These are phyloP conservation scores for Monarcha castaneiventris DNA, from an alignment of 2,113 vertebrate genomes.

Conservation along the genomic window DNA sequence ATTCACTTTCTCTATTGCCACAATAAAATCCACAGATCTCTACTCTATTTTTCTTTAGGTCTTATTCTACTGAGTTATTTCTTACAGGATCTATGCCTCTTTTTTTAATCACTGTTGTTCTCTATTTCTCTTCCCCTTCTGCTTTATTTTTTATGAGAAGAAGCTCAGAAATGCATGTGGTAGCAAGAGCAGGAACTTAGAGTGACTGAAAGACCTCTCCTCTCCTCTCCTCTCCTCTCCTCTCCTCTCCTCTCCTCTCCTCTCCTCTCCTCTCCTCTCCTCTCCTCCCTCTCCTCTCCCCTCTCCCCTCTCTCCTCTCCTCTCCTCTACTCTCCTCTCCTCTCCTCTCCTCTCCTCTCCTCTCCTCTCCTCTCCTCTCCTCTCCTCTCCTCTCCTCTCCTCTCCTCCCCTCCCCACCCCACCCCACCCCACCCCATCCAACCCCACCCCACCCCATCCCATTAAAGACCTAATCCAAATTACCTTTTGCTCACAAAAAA, in stretches of 20 bases:
- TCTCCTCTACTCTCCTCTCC: no score
- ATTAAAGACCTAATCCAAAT: background rate
- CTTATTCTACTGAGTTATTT: background rate
- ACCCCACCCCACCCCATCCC: no score
- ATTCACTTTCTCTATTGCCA: background rate
- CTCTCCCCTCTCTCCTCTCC: no score
- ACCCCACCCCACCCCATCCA: no score
- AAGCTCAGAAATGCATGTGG: background rate
- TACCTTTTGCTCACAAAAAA: background rate
- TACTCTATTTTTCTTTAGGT: background rate
- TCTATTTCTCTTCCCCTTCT: background rate
- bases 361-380: no score
- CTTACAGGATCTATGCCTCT: background rate
- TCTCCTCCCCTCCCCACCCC: no score
- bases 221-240: no score
- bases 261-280: background rate
- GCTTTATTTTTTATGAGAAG: background rate
- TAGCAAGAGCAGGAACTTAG: background rate
- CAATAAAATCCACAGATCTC: background rate
- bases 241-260: no score
- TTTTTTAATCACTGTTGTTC: background rate
- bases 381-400: no score
- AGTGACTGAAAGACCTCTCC: background rate
- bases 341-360: no score
- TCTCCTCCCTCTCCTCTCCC: no score